Conservation (phyloP, 2,113 vertebrate species). For the Oryctolagus cuniculus region DNA sequence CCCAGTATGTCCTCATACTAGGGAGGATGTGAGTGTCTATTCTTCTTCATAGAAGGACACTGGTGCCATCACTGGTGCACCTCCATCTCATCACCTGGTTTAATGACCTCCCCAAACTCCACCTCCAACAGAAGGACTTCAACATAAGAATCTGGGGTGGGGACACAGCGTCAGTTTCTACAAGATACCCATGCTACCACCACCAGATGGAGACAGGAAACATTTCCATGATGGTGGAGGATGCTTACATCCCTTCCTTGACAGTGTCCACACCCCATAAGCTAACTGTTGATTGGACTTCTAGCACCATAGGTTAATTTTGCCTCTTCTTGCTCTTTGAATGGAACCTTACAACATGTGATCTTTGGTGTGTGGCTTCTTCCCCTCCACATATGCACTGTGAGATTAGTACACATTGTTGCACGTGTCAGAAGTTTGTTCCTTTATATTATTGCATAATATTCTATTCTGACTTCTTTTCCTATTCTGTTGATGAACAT, state of each 20-base stretch:
- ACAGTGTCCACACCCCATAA: fast-evolving
- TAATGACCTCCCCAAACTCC: background rate
- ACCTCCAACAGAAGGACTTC: background rate
- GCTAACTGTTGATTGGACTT: background rate
- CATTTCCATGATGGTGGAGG: background rate
- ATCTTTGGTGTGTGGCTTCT: background rate
- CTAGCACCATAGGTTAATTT: background rate
- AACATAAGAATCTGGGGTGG: background rate
- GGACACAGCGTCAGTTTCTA: background rate
- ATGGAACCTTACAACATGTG: background rate
- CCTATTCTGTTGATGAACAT: background rate
- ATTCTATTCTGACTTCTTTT: background rate
- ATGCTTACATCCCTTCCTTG: background rate
- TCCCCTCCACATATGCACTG: background rate
- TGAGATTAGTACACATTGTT: background rate
- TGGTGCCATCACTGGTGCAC: no score
- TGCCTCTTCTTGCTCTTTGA: background rate
- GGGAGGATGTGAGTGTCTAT: background rate
- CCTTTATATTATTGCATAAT: background rate
- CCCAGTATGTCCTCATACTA: background rate
- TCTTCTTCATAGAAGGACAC: background rate
- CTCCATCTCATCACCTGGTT: background rate
- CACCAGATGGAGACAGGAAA: background rate
- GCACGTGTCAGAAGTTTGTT: background rate
- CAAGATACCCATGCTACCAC: background rate